Percentiles rank a stretch among this genome's conserved stretches.
Evolutionary conservation across 64 coral and sea anemone genomes (phyloP).

Genomic region (Pachyseris speciosa): DNA sequence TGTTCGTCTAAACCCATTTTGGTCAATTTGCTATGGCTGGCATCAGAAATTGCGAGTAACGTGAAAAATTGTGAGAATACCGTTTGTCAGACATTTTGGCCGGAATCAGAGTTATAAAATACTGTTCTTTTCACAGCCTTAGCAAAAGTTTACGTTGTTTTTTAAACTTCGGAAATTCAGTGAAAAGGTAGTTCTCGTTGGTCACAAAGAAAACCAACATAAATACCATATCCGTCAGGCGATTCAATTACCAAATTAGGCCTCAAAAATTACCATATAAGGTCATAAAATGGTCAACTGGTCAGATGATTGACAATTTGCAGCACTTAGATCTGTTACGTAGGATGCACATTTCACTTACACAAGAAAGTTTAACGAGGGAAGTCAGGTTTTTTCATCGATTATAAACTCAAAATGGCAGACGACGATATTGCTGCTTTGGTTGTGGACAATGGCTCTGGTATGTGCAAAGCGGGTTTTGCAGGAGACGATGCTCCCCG

Average conservation of each 20-base stretch:
- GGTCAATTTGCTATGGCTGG: no score
- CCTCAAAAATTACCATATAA: constrained; percentile 25
- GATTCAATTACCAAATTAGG: constrained; percentile 58
- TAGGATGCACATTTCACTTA: background rate
- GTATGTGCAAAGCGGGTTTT: constrained; percentile 95
- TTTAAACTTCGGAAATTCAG: no score
- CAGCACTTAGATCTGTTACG: constrained; percentile 9
- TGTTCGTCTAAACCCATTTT: no score
- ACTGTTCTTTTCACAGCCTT: no score
- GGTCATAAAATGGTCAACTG: constrained; percentile 14
- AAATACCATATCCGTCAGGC: background rate
- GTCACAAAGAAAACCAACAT: constrained; percentile 44
- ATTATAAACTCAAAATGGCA: constrained; percentile 59
- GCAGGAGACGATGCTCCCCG: constrained; percentile 89
- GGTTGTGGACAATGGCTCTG: constrained; percentile 90
- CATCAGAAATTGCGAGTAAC: no score
- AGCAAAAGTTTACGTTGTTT: no score
- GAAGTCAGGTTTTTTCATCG: background rate
- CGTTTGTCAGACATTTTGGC: no score
- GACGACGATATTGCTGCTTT: constrained; percentile 91
- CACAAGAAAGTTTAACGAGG: background rate
- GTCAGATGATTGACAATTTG: background rate
- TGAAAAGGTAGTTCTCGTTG: no score
- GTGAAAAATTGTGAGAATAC: no score
- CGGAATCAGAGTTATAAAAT: no score